Evolutionary conservation across 2,888 invertebrate genomes (phyloP), one percentile per base, ranked within the genome.

Genomic region (Anoncus sp.): DNA sequence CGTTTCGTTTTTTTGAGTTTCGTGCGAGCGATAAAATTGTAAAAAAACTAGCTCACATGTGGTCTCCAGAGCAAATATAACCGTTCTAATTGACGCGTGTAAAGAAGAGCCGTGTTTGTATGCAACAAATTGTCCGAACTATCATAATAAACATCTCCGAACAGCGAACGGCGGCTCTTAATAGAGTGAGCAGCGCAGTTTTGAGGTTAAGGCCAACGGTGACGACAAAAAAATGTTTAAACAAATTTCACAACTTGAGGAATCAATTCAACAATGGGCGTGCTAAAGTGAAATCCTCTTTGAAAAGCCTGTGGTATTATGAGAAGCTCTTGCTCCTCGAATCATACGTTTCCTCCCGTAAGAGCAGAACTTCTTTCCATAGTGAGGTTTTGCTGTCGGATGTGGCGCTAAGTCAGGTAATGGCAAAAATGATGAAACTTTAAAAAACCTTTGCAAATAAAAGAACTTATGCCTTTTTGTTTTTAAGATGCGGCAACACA

Each of bases 71-170:
- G 43, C 51, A 35, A 51, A 66, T 66, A 27, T 16, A 31, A n/a
- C n/a, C 22, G 38, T 51, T 20, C 51, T 66, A 40, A 51, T 66
- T 51, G 53, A 66, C 40, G 51, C 66, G 18, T 66, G 49, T n/a
- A 49, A 66, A 66, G 66, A 66, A 51, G 35, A 66, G 35, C 40
- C 66, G 51, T 51, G 51, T 53, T 65, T 49, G 47, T 63, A 63
- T 51, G 63, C 63, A 51, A 63, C n/a, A 31, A 63, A 63, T 63
- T 18, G 31, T 18, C 49, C 63, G 18, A 47, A 63, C 47, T 47
- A 63, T 38, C 63, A 63, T 14, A 63, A 65, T 65, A 65, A 65
- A 12, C 49, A 51, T 65, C 65, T 65, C 18, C 63, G 45, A 16
- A 45, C 18, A 18, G 45, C 63, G 45, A 16, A 45, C 18, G 18